A percentile compares a stretch with the other conserved stretches of the same genome.
Evolutionary conservation across 2,113 vertebrate genomes (phyloP).

Genomic region (Alexandromys fortis): DNA sequence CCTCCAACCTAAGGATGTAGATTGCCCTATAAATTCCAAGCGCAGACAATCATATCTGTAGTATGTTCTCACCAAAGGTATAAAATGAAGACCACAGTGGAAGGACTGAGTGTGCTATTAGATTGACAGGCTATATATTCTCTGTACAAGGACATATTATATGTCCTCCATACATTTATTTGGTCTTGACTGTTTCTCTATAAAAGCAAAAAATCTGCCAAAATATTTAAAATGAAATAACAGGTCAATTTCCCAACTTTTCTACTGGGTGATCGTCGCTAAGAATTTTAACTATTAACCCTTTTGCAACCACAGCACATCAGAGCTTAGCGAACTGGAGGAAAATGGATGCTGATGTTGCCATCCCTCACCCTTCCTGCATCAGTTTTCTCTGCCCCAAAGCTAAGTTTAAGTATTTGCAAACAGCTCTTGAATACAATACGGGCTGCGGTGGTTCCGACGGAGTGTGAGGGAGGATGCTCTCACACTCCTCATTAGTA

Average conservation of each 20-base stretch:
- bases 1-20: neutral
- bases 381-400: neutral
- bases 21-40: neutral
- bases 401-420: neutral
- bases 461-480: neutral
- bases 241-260: neutral
- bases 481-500: neutral
- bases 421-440: neutral
- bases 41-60: neutral
- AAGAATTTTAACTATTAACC: neutral
- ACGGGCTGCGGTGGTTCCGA: neutral
- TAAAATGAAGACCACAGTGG: neutral
- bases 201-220: neutral
- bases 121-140: neutral
- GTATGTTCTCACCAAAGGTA: neutral
- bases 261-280: neutral
- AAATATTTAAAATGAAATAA: neutral
- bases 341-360: neutral
- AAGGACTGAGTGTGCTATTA: neutral
- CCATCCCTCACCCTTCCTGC: neutral
- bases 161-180: neutral
- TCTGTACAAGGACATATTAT: too few species aligned
- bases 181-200: neutral
- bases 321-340: fast-evolving
- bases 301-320: neutral